These are phyloP conservation scores for Oophaga sylvatica DNA, from an alignment of 2,797 vertebrate species.

Conservation along the genomic window DNA sequence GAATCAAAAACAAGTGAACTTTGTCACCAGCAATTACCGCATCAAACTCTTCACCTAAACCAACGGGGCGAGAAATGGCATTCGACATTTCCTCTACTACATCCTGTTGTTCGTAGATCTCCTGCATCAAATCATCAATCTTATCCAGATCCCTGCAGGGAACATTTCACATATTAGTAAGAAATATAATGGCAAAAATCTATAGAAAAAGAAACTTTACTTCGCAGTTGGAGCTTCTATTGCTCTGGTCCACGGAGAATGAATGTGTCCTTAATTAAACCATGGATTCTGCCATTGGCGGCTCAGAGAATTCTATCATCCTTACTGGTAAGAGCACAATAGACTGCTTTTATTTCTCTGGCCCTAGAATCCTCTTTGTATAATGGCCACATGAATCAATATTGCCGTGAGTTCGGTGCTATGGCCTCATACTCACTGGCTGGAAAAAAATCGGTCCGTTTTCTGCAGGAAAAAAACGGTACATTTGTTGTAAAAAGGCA, in stretches of 20 bases:
- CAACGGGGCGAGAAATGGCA: constrained; percentile 83
- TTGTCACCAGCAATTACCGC: constrained; percentile 78
- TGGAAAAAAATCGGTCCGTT: no score
- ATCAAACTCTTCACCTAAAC: constrained; percentile 84
- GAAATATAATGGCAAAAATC: not conserved
- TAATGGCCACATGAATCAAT: constrained; percentile 26
- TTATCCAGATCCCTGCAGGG: constrained; percentile 88
- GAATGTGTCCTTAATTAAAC: constrained; percentile 5
- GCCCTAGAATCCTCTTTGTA: not conserved
- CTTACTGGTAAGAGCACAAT: constrained; percentile 19
- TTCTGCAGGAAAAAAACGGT: no score
- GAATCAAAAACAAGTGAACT: not conserved
- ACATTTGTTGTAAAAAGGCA: no score
- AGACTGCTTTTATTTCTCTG: constrained; percentile 12
- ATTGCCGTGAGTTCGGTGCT: no score
- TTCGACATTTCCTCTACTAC: constrained; percentile 93
- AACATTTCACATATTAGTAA: constrained; percentile 12
- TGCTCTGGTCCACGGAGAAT: not conserved
- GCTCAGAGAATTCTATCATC: not conserved
- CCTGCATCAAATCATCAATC: constrained; percentile 94
- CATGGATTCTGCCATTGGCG: not conserved
- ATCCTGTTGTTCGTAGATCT: constrained; percentile 94
- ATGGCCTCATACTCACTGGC: no score
- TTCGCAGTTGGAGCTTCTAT: not conserved
- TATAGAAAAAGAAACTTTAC: not conserved